Base-by-base conservation (phyloP, 2,113 vertebrate genomes). In the Rhynchomys soricoides region DNA sequence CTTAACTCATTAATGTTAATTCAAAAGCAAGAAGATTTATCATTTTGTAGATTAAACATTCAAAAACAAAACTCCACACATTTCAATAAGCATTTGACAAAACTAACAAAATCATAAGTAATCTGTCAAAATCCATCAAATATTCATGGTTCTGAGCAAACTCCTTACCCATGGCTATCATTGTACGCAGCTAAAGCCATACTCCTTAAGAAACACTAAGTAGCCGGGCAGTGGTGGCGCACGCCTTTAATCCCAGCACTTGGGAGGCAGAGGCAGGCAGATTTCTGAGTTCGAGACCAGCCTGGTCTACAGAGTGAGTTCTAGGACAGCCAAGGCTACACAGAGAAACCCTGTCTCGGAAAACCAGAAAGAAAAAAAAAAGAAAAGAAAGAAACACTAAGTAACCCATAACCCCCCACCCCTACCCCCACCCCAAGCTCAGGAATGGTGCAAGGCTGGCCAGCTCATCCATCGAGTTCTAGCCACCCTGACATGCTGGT, bases 1-100 rank as follows among this genome's bases (percentile, higher is more conserved):
- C 62, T 96, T 96, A 87, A 89, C 88, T 90, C 73, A 93, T 55
- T 79, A 96, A 93, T 52, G n/a, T 86, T 73, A 77, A 75, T 86
- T 91, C 78, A 71, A 86, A 94, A 86, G 62, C 48, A 93, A 79
- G 26, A 73, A 50, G 83, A 86, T 89, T 85, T 81, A 59, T n/a
- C 66, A 89, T 86, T 94, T 78, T 77, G 73, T 37, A 86, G n/a
- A 81, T 79, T 95, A 86, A 96, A 92, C 87, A 43, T 13, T 26
- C 16, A 62, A 62, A 66, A 16, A 31, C 29, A 88, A 19, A 31
- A 90, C 75, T n/a, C n/a, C 3, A 34, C 29, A 34, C 9, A 34
- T 86, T 91, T 91, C 52, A 92, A 82, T 13, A 93, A 77, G 37
- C 45, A 55, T 37, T 19, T 93, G 45, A 86, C 26, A 92, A 92